These are phyloP conservation scores for Clivina fossor DNA, from an alignment of 2,888 invertebrate species.

Conservation along the genomic window DNA sequence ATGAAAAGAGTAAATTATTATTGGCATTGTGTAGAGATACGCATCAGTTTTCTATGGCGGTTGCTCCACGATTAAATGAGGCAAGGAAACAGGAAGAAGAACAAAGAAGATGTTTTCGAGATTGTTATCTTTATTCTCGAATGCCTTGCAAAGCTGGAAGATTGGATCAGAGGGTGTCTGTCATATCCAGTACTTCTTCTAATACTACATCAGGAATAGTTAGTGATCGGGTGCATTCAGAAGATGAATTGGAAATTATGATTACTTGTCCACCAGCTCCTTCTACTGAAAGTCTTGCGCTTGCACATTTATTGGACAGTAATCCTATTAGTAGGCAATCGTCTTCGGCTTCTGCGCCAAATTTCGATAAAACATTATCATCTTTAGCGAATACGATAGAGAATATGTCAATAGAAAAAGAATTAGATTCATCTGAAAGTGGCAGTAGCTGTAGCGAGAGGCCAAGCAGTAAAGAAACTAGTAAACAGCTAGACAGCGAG, in stretches of 20 bases:
- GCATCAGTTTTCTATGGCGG: conserved; percentile 94
- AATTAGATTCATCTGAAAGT: conserved; percentile 30
- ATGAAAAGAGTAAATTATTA: conserved; percentile 91
- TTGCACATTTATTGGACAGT: conserved; percentile 73
- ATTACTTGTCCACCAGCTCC: conserved; percentile 82
- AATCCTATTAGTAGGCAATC: conserved; percentile 62
- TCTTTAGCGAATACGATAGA: conserved; percentile 35
- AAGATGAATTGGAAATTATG: conserved; percentile 91
- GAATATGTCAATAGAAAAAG: conserved; percentile 29
- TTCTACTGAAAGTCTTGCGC: conserved; percentile 80
- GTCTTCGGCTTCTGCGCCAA: conserved; percentile 55
- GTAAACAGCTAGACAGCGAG: conserved; percentile 57
- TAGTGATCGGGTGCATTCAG: conserved; percentile 91
- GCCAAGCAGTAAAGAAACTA: conserved; percentile 45
- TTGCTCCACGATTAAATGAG: conserved; percentile 82
- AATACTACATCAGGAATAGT: conserved; percentile 97
- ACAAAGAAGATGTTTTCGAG: conserved; percentile 60
- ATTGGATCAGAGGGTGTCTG: conserved; percentile 53
- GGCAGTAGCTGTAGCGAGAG: conserved; percentile 36
- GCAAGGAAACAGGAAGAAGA: conserved; percentile 82
- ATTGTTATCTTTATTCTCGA: conserved; percentile 73
- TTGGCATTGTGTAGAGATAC: conserved; percentile 86
- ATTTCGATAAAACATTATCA: conserved; percentile 32
- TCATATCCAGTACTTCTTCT: conserved; percentile 92
- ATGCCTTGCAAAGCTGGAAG: conserved; percentile 43